Evolutionary conservation across 2,888 invertebrate species (phyloP).

Genomic region (Drosophila cracens): DNA sequence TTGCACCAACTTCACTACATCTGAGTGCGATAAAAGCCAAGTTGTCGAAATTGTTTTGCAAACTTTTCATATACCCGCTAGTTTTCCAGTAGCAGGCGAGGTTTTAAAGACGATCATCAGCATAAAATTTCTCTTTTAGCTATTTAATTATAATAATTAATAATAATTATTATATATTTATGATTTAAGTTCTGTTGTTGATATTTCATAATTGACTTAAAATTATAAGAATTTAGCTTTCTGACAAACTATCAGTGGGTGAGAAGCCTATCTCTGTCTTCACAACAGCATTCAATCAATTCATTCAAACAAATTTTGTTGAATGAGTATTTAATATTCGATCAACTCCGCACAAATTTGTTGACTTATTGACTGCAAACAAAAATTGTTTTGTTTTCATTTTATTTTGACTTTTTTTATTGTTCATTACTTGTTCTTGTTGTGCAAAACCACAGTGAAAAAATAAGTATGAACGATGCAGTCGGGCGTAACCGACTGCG

Average conservation of each 20-base stretch:
- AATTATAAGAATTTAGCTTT: background rate
- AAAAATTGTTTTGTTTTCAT: constrained; percentile 40
- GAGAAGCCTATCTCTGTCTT: background rate
- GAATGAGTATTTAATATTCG: constrained; percentile 32
- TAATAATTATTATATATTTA: background rate
- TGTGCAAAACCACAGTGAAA: constrained; percentile 47
- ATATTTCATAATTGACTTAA: background rate
- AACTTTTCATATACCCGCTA: constrained; percentile 61
- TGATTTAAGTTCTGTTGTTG: background rate
- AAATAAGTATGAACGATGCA: background rate
- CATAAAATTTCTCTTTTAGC: too few species aligned
- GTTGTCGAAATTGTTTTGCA: constrained; percentile 65
- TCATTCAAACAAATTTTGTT: background rate
- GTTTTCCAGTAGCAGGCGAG: background rate
- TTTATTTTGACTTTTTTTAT: constrained; percentile 14
- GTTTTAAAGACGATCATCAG: background rate
- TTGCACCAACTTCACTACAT: constrained; percentile 63
- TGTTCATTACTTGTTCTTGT: constrained; percentile 35
- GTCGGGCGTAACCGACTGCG: background rate
- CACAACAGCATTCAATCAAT: background rate
- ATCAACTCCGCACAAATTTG: constrained; percentile 11
- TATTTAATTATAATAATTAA: background rate
- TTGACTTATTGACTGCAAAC: constrained; percentile 66
- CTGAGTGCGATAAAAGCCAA: constrained; percentile 45
- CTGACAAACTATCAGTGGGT: background rate